Evolutionary conservation across 2,888 invertebrate species (phyloP).

Genomic region (Sesia bembeciformis): DNA sequence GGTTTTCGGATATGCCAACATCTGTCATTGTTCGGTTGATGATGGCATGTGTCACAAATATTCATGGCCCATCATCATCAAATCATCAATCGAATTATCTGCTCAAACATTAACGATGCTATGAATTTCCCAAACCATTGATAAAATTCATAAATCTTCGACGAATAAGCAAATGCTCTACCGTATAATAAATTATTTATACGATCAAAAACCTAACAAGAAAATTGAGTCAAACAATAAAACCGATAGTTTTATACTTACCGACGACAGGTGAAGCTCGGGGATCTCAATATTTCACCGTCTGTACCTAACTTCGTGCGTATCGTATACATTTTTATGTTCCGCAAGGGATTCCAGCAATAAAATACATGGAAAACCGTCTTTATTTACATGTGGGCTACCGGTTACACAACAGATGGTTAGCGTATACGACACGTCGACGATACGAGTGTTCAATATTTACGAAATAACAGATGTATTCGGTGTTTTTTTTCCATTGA

Average conservation of each 20-base stretch:
- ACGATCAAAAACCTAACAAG: constrained; percentile 12
- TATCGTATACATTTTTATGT: constrained; percentile 9
- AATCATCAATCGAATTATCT: too few species aligned
- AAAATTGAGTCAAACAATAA: constrained; percentile 50
- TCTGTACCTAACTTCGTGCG: constrained; percentile 1
- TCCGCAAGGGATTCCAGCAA: constrained; percentile 13
- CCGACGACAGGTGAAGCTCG: constrained; percentile 42
- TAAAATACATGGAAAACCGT: constrained; percentile 13
- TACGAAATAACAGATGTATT: too few species aligned
- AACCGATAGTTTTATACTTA: constrained; percentile 48
- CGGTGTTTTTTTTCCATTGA: too few species aligned
- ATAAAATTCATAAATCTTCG: too few species aligned
- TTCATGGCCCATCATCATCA: too few species aligned
- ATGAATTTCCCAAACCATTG: too few species aligned
- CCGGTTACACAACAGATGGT: not conserved
- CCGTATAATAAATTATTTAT: not conserved
- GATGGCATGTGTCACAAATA: too few species aligned
- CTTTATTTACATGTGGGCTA: constrained; percentile 12
- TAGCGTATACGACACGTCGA: not conserved
- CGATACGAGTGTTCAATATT: not conserved
- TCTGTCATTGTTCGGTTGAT: too few species aligned
- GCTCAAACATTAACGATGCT: too few species aligned
- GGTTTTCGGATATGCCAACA: too few species aligned
- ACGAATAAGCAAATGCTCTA: too few species aligned
- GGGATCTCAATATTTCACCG: constrained; percentile 8